phyloP scores from a whole-genome alignment of 2,888 invertebrate species.

The Agonum fuliginosum region DNA sequence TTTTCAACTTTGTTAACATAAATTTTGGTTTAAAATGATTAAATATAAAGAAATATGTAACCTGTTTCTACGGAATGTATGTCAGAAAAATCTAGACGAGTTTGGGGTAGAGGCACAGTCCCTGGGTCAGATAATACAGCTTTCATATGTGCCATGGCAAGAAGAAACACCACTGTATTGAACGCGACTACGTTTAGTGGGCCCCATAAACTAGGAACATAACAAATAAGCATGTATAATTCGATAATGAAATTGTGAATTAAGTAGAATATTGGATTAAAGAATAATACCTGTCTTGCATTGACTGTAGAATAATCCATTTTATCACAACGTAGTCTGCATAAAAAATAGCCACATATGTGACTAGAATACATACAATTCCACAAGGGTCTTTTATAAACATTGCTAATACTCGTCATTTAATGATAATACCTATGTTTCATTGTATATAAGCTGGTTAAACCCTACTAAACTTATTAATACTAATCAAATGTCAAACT shows the following conservation, averaged over 20 bases:
- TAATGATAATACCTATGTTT: constrained; percentile 12
- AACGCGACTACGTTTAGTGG: constrained; percentile 86
- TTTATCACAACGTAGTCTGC: constrained; percentile 91
- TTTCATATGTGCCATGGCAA: constrained; percentile 85
- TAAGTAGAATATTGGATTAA: constrained; percentile 35
- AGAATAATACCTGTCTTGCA: constrained; percentile 82
- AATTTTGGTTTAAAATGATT: no score
- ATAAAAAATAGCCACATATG: constrained; percentile 87
- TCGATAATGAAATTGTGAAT: background rate
- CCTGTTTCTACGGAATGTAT: constrained; percentile 79
- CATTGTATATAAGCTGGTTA: constrained; percentile 44
- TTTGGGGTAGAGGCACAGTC: constrained; percentile 85
- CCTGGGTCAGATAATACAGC: constrained; percentile 94
- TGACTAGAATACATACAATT: constrained; percentile 85
- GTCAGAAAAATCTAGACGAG: constrained; percentile 86
- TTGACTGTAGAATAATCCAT: constrained; percentile 88
- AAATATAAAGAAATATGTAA: constrained; percentile 63
- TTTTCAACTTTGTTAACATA: no score
- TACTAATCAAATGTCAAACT: constrained; percentile 55
- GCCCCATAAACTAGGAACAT: constrained; percentile 82
- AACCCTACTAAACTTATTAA: constrained; percentile 25
- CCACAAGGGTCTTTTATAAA: constrained; percentile 90
- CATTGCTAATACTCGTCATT: constrained; percentile 71
- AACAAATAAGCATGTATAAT: background rate
- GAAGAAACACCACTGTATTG: constrained; percentile 84